Evolutionary conservation across 2,888 invertebrate species (phyloP), one percentile per base, ranked within the genome.

Genomic region (Petrophora chlorosata): DNA sequence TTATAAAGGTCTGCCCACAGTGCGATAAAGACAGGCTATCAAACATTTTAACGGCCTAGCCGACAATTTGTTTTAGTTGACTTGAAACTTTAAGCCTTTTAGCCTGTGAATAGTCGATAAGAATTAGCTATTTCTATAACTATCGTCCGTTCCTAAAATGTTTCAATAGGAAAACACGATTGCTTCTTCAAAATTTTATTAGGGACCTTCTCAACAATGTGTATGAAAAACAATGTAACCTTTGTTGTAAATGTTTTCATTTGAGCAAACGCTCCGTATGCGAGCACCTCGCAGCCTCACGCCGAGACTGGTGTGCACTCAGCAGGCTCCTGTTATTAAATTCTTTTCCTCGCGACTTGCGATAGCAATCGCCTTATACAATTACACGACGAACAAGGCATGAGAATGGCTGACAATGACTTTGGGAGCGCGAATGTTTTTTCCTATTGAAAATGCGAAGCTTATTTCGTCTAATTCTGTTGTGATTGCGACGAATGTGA

Each of bases 311-410:
- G 51, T 55, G 61, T 59, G 54, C 51, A 73, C 76, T 73, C 63
- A 67, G 63, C 61, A 67, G 70, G 65, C 58, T 68, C 68, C 69
- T 82, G 77, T 85, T 88, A 88, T 89, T 88, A 87, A 88, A 88
- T 89, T 88, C 82, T 84, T 86, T 85, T 76, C 73, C 74, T 69
- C 67, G 66, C 65, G 72, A 71, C 76, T 75, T 73, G 76, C 76
- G 78, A 84, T 85, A 80, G 81, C 84, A 83, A 85, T 85, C 82
- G 81, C 80, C 79, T 82, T 75, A 83, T 85, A 85, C 82, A 86
- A 88, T 87, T 86, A 85, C 83, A 79, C 73, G 79, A 75, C 76
- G 76, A 82, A 82, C 76, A 79, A 78, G 76, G 80, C 81, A 78
- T 80, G 76, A 75, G 75, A 83, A 83, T 79, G 74, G 78, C 74